These are phyloP conservation scores for Agrotis clavis DNA, from an alignment of 2,888 invertebrate genomes.

Conservation along the genomic window DNA sequence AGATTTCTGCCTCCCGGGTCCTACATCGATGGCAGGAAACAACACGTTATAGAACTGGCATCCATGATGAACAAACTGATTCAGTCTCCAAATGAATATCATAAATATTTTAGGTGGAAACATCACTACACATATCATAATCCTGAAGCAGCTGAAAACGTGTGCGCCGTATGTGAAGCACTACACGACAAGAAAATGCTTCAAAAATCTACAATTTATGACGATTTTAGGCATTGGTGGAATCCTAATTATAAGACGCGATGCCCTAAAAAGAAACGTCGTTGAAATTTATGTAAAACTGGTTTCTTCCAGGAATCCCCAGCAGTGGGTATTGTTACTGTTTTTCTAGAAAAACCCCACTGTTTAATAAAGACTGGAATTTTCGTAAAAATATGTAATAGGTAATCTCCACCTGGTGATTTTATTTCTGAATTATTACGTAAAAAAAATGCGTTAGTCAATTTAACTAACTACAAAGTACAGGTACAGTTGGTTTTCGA, in stretches of 20 bases:
- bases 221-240: constrained; percentile 82
- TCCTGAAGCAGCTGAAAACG: constrained; percentile 69
- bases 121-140: constrained; percentile 73
- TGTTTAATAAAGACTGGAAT: too few species aligned
- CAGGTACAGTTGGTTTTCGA: too few species aligned
- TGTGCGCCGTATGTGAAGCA: constrained; percentile 79
- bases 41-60: constrained; percentile 71
- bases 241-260: constrained; percentile 67
- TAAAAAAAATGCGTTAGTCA: neutral
- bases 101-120: constrained; percentile 79
- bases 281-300: neutral
- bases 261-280: constrained; percentile 35
- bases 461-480: neutral
- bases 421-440: neutral
- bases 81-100: constrained; percentile 71
- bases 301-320: too few species aligned
- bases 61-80: constrained; percentile 73
- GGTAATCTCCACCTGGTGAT: neutral
- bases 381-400: neutral
- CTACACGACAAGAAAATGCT: constrained; percentile 71
- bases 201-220: constrained; percentile 65
- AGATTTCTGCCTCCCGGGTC: constrained; percentile 86
- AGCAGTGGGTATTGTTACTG: too few species aligned
- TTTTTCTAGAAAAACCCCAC: constrained; percentile 1
- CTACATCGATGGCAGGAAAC: constrained; percentile 77